Evolutionary conservation across 2,888 invertebrate species (phyloP).

Genomic region (Stratiomys singularior): DNA sequence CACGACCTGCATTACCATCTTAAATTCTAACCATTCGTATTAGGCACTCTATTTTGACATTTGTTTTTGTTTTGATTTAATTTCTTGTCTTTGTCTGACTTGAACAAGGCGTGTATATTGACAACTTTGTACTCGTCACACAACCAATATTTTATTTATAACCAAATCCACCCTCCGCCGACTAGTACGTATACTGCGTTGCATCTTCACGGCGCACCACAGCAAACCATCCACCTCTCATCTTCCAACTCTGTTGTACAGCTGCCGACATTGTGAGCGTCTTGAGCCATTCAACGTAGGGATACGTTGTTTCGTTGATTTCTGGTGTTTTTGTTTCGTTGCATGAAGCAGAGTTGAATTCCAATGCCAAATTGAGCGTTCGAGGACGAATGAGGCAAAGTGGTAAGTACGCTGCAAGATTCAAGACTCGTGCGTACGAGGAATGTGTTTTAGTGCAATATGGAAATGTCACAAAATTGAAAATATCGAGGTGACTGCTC

Average conservation of each 20-base stretch:
- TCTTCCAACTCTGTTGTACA: not conserved
- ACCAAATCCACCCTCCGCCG: slow-evolving; percentile 21
- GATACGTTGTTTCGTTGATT: slow-evolving; percentile 1
- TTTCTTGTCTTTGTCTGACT: slow-evolving; percentile 4
- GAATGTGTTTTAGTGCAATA: slow-evolving; percentile 1
- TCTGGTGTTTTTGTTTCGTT: not conserved
- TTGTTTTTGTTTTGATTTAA: slow-evolving; percentile 36
- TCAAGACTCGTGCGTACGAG: not conserved
- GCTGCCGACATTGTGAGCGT: slow-evolving; percentile 17
- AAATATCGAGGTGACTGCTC: not conserved
- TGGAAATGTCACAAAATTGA: not conserved
- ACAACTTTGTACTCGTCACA: slow-evolving; percentile 20
- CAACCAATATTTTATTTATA: slow-evolving; percentile 39
- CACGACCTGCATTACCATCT: too few relatives aligned
- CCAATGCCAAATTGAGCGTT: not conserved
- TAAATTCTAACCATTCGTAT: too few relatives aligned
- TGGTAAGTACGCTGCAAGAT: not conserved
- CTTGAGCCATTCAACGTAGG: slow-evolving; percentile 2
- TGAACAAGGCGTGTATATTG: slow-evolving; percentile 14
- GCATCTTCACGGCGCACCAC: too few relatives aligned
- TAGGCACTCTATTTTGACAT: not conserved
- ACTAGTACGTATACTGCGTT: too few relatives aligned
- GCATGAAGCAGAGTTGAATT: not conserved
- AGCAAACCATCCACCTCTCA: not conserved
- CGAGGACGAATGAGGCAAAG: not conserved